Evolutionary conservation across 2,797 vertebrate species (phyloP).

Genomic region (Lacerta viridis): DNA sequence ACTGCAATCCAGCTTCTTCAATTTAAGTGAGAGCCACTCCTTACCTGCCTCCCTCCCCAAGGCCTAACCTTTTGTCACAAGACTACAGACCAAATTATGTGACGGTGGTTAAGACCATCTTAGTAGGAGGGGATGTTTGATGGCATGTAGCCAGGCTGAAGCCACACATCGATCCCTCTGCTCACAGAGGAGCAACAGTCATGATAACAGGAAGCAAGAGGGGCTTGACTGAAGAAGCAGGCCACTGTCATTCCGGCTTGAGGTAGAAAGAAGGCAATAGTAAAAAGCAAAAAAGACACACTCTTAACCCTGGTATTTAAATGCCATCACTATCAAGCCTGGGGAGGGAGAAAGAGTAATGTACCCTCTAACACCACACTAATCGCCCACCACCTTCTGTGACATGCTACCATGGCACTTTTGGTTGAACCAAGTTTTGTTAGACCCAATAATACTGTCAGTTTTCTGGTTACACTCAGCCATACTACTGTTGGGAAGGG

Average conservation of each 20-base stretch:
- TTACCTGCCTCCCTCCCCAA: slow-evolving; percentile 23
- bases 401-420: not conserved
- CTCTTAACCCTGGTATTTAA: not conserved
- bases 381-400: slow-evolving; percentile 42
- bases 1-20: slow-evolving; percentile 26
- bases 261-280: slow-evolving; percentile 81
- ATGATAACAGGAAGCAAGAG: slow-evolving; percentile 25
- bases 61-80: slow-evolving; percentile 40
- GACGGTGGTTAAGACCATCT: slow-evolving; percentile 10
- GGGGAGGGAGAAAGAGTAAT: not conserved
- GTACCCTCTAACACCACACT: not conserved
- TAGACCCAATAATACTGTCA: accelerated
- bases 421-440: slow-evolving; percentile 13
- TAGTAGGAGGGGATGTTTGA: not conserved
- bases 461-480: slow-evolving; percentile 36
- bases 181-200: slow-evolving; percentile 23
- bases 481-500: slow-evolving; percentile 21
- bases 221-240: slow-evolving; percentile 1
- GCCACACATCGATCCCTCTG: slow-evolving; percentile 24
- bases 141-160: slow-evolving; percentile 6
- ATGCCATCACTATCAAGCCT: slow-evolving; percentile 44
- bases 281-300: not conserved
- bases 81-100: accelerated
- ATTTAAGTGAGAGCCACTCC: slow-evolving; percentile 17
- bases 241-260: slow-evolving; percentile 64